phyloP scores from a whole-genome alignment of 2,797 vertebrate genomes.

The Pitangus sulphuratus region DNA sequence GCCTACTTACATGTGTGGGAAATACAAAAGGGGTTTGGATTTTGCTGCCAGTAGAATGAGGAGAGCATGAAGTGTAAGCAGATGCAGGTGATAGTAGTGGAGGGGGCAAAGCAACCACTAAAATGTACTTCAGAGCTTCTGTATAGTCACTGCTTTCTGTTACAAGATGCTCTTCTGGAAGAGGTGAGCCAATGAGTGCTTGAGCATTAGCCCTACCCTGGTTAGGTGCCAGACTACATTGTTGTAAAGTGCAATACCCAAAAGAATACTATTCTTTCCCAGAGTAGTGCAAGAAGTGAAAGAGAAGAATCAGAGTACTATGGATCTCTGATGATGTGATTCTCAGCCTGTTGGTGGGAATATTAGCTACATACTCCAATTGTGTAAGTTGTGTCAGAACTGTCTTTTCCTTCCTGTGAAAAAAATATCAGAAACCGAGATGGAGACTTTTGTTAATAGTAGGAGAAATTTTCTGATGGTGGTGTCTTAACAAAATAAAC shows the following conservation, averaged over 20 bases:
- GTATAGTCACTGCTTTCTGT: background rate
- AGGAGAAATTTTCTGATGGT: background rate
- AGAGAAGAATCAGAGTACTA: background rate
- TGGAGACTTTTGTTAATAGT: background rate
- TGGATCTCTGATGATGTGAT: background rate
- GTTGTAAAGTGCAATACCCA: background rate
- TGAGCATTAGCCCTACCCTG: fast-evolving
- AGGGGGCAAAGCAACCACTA: background rate
- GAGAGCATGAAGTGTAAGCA: background rate
- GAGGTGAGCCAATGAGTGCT: background rate
- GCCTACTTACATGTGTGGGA: background rate
- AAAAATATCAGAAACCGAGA: background rate
- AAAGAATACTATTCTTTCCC: background rate
- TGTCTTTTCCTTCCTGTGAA: background rate
- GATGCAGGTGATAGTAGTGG: background rate
- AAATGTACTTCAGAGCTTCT: background rate
- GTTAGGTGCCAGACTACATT: background rate
- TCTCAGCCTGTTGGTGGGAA: background rate
- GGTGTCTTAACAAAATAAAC: background rate
- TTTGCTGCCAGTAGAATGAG: background rate
- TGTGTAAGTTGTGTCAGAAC: background rate
- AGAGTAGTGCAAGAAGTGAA: background rate
- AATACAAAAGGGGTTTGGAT: background rate
- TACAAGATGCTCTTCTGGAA: background rate
- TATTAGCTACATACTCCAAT: background rate